These are phyloP conservation scores for Formicarius rufipectus DNA, from an alignment of 2,113 vertebrate species.

Conservation along the genomic window DNA sequence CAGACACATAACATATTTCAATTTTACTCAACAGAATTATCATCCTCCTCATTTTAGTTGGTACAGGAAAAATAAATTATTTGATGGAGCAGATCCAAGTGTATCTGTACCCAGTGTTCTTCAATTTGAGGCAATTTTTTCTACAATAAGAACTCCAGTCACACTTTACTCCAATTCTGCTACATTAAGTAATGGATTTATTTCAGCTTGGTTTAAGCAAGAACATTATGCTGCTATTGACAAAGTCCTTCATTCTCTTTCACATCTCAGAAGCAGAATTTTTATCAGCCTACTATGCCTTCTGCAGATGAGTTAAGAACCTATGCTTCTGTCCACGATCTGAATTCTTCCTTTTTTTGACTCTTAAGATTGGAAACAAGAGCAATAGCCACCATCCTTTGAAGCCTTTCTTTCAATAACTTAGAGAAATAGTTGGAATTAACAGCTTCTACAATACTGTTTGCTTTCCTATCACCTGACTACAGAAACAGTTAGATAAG, in stretches of 20 bases:
- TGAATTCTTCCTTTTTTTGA: not conserved
- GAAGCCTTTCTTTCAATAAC: not conserved
- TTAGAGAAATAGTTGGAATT: not conserved
- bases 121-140: conserved; percentile 23
- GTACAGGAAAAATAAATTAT: not conserved
- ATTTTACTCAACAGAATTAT: conserved; percentile 11
- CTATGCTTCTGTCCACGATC: not conserved
- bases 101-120: conserved; percentile 26
- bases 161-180: conserved; percentile 19
- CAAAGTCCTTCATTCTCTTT: not conserved
- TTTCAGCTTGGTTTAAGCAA: conserved; percentile 46
- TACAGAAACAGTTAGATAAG: not conserved
- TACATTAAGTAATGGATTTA: conserved; percentile 41
- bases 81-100: conserved; percentile 31
- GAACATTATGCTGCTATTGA: not conserved
- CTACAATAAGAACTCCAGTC: not conserved
- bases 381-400: not conserved
- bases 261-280: not conserved
- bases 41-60: conserved; percentile 21
- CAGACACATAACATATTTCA: not conserved
- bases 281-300: not conserved
- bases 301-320: not conserved
- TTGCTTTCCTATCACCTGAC: not conserved
- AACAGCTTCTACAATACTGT: not conserved
- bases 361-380: not conserved